These are phyloP conservation scores for Carterocephalus palaemon DNA, from an alignment of 2,888 invertebrate species.

Conservation along the genomic window DNA sequence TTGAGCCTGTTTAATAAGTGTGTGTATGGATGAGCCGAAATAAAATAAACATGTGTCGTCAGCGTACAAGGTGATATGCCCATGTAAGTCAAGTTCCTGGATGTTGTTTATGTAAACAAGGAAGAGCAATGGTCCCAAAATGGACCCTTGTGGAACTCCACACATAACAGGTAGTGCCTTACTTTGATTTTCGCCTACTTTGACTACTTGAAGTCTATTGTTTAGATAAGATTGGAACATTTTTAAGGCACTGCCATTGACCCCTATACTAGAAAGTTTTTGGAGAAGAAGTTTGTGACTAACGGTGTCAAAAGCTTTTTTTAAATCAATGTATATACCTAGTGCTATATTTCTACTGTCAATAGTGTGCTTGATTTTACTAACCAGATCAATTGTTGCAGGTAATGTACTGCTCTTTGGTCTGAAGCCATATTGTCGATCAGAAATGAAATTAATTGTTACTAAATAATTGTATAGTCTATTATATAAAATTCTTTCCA, in stretches of 20 bases:
- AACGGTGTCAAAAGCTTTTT: no score
- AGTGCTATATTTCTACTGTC: slow-evolving; percentile 12
- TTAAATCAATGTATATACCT: not conserved
- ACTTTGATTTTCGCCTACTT: slow-evolving; percentile 17
- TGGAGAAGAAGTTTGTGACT: not conserved
- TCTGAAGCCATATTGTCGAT: no score
- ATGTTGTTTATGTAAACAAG: no score
- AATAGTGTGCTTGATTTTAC: slow-evolving; percentile 15
- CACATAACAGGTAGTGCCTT: not conserved
- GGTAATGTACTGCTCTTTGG: slow-evolving; percentile 1
- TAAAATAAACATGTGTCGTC: not conserved
- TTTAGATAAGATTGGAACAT: slow-evolving; percentile 23
- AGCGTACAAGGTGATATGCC: not conserved
- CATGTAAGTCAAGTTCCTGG: slow-evolving; percentile 4
- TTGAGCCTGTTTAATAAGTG: slow-evolving; percentile 24
- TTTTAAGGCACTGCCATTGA: slow-evolving; percentile 8
- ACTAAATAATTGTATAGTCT: slow-evolving; percentile 4
- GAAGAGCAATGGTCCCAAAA: slow-evolving; percentile 20
- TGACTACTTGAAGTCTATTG: slow-evolving; percentile 24
- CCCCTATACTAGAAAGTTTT: slow-evolving; percentile 20
- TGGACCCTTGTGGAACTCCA: no score
- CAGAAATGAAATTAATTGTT: slow-evolving; percentile 1
- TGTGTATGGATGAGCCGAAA: slow-evolving; percentile 1
- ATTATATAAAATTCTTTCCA: slow-evolving; percentile 16
- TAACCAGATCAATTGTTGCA: not conserved